Base-by-base conservation (phyloP, 64 coral and sea anemone species). In the Montipora sp. region DNA sequence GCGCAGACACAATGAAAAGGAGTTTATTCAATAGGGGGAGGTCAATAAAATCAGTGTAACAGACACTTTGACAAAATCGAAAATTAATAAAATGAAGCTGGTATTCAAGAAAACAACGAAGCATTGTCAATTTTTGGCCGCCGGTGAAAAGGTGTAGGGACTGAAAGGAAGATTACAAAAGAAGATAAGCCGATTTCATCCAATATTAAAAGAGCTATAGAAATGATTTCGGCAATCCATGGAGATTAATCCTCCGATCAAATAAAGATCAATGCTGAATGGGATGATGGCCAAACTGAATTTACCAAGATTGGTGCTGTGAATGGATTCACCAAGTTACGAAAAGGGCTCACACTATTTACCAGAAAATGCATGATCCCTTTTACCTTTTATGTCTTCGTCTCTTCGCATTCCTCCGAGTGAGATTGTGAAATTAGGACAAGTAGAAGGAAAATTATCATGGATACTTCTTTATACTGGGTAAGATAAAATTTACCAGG, bases 181-280 rank as follows among this genome's bases (percentile, higher is more conserved):
- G 82, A 47, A 49, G 19, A 85, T 85, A 85, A 85, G 65, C 60
- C 65, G 65, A 85, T 85, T 85, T 85, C 3, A 83, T 45, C 59
- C 14, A 50, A 85, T 71, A 48, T 8, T 57, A 70, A 69, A 43
- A 72, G 82, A 59, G 12, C 19, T 23, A 50, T 13, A 50, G 16
- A 85, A 47, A 43, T 63, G 18, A 70, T 85, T 60, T 71, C n/a
- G 45, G 5, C 71, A 85, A 85, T 71, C 82, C 65, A 68, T 22
- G 50, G 82, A 85, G 47, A 85, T 59, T 59, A 47, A 85, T 85
- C 65, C 16, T 9, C 36, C 12, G 45, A 8, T 21, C 46, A 72
- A 70, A 85, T 59, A 72, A 51, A 50, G 65, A 85, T 85, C 81
- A 20, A 48, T 14, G 16, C 15, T n/a, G 60, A 84, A 68, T 47